Evolutionary conservation across 2,113 vertebrate species (phyloP).

Genomic region (Plectropomus leopardus): DNA sequence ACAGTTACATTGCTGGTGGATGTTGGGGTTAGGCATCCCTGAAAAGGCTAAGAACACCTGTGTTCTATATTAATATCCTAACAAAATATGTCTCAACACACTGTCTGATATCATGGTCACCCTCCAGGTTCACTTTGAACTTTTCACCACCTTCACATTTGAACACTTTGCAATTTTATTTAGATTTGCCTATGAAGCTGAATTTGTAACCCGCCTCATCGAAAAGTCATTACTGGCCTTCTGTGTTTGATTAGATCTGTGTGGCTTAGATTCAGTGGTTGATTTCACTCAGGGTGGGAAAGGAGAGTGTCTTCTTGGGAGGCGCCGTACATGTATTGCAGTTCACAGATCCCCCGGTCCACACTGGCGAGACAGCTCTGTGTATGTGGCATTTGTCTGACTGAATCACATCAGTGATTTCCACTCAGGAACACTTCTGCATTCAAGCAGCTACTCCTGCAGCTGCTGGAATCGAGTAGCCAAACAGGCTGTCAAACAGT

Average conservation of each 20-base stretch:
- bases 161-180: conserved; percentile 54
- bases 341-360: conserved; percentile 82
- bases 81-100: background rate
- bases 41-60: background rate
- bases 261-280: conserved; percentile 85
- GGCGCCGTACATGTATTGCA: conserved; percentile 81
- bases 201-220: conserved; percentile 86
- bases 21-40: too few relatives aligned
- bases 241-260: conserved; percentile 86
- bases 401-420: conserved; percentile 82
- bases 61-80: background rate
- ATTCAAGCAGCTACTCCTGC: conserved; percentile 32
- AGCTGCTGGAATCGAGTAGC: conserved; percentile 2
- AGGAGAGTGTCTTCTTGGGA: conserved; percentile 76
- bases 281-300: conserved; percentile 81
- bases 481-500: conserved; percentile 31
- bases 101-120: background rate
- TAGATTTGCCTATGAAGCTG: conserved; percentile 66
- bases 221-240: conserved; percentile 89
- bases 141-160: conserved; percentile 23
- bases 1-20: too few relatives aligned
- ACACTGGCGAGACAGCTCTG: conserved; percentile 36
- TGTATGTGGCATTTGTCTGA: conserved; percentile 86
- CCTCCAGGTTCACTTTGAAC: conserved; percentile 39
- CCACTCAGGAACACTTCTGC: conserved; percentile 26